These are phyloP conservation scores for Carcharodon carcharias DNA, from an alignment of 2,797 vertebrate genomes.

Conservation along the genomic window DNA sequence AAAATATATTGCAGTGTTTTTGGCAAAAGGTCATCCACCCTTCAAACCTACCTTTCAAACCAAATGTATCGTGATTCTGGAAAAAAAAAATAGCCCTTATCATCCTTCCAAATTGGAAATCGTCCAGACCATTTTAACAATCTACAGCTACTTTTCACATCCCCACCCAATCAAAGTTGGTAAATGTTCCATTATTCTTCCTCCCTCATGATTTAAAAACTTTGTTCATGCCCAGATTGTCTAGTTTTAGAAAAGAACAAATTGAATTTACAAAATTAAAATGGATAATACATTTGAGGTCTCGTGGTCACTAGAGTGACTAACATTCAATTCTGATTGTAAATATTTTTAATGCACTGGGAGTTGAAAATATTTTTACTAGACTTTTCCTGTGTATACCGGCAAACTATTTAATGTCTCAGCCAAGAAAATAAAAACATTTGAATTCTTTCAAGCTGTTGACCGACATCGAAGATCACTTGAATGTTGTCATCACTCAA, in stretches of 20 bases:
- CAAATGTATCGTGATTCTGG: background rate
- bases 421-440: background rate
- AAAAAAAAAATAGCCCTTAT: background rate
- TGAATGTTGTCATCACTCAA: constrained; percentile 94
- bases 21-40: background rate
- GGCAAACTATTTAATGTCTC: background rate
- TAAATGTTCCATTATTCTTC: background rate
- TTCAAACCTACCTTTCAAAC: background rate
- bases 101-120: background rate
- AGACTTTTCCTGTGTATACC: background rate
- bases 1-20: background rate
- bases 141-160: background rate
- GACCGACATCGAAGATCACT: constrained; percentile 91
- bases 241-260: background rate
- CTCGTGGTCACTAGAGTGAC: background rate
- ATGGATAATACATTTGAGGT: background rate
- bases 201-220: background rate
- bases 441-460: constrained; percentile 61
- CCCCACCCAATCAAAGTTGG: background rate
- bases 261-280: background rate
- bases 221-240: background rate
- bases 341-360: background rate
- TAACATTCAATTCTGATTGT: background rate
- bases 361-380: background rate
- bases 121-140: background rate